phyloP scores from a whole-genome alignment of 2,888 invertebrate species.

The Corythucha ciliata region DNA sequence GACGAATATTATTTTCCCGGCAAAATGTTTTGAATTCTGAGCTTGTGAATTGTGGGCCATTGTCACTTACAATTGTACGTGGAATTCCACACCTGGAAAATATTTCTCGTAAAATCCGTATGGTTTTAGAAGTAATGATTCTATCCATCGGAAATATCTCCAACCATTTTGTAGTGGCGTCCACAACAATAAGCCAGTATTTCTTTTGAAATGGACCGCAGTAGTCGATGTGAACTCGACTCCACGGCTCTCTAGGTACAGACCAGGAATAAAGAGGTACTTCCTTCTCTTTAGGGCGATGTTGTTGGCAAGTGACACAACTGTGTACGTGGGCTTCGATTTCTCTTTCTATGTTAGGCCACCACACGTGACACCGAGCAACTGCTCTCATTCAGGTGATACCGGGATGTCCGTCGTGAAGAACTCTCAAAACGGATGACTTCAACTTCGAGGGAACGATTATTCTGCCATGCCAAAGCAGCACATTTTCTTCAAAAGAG shows the following conservation, averaged over 20 bases:
- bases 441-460: conserved; percentile 16
- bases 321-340: conserved; percentile 4
- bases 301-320: conserved; percentile 22
- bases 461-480: conserved; percentile 16
- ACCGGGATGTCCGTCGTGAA: conserved; percentile 28
- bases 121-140: not conserved
- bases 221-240: conserved; percentile 33
- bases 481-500: conserved; percentile 1
- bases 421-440: conserved; percentile 1
- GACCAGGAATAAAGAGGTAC: conserved; percentile 31
- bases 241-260: conserved; percentile 31
- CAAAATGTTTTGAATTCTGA: not conserved
- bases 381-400: conserved; percentile 22
- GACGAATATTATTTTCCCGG: not conserved
- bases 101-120: not conserved
- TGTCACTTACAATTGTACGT: conserved; percentile 19
- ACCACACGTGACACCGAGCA: conserved; percentile 4
- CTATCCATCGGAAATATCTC: conserved; percentile 20
- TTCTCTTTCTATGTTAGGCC: conserved; percentile 9
- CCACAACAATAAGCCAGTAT: conserved; percentile 34
- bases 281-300: conserved; percentile 26
- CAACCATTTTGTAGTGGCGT: conserved; percentile 33
- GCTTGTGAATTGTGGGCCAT: conserved; percentile 8
- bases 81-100: conserved; percentile 29
- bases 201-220: conserved; percentile 28